These are phyloP conservation scores for Nephrotoma flavescens DNA, from an alignment of 2,888 invertebrate species.

Conservation along the genomic window DNA sequence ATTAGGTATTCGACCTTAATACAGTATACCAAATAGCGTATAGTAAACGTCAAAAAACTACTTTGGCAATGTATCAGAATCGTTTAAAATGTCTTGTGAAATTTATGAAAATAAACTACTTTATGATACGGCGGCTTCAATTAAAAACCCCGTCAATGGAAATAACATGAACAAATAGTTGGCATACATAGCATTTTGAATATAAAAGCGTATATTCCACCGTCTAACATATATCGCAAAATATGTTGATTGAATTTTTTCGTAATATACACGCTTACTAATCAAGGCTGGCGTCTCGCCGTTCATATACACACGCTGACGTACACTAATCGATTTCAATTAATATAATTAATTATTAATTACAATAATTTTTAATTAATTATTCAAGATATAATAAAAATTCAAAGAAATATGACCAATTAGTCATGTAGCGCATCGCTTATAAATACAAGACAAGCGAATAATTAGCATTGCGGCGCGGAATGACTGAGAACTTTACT, in stretches of 20 bases:
- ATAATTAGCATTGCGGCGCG: background rate
- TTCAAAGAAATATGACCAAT: background rate
- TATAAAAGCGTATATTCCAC: background rate
- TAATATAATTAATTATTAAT: background rate
- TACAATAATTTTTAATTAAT: background rate
- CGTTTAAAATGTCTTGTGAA: no score
- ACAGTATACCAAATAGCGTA: background rate
- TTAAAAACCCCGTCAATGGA: background rate
- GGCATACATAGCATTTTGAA: background rate
- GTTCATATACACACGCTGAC: background rate
- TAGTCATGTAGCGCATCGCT: background rate
- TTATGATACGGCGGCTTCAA: no score
- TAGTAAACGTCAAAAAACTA: no score
- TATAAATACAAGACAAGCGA: background rate
- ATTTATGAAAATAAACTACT: no score
- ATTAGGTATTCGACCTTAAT: background rate
- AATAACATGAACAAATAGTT: background rate
- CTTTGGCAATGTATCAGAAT: no score
- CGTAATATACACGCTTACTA: background rate
- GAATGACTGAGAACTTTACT: background rate
- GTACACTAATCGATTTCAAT: background rate
- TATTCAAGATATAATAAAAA: background rate
- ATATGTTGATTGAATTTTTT: background rate
- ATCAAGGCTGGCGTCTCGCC: background rate
- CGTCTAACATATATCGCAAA: background rate